These are phyloP conservation scores for Drosophila nikananu DNA, from an alignment of 1,140 invertebrate species.

Conservation along the genomic window DNA sequence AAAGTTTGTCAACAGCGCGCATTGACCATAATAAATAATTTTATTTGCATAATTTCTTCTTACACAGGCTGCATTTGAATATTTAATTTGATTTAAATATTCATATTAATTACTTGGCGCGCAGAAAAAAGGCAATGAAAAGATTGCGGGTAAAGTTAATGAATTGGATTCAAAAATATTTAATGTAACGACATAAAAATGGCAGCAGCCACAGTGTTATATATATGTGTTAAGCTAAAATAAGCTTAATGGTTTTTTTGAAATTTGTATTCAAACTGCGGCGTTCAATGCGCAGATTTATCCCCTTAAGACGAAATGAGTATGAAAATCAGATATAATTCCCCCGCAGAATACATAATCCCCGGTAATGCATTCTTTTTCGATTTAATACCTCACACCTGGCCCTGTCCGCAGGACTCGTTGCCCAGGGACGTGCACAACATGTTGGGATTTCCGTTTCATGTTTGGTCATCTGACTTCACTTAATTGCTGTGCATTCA, in stretches of 20 bases:
- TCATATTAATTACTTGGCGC: constrained; percentile 32
- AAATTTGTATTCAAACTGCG: background rate
- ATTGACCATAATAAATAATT: constrained; percentile 46
- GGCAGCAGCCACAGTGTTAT: background rate
- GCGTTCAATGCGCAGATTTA: background rate
- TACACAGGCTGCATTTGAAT: constrained; percentile 14
- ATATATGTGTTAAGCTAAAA: background rate
- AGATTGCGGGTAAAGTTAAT: constrained; percentile 27
- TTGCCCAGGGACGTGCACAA: constrained; percentile 34
- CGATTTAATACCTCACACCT: constrained; percentile 26
- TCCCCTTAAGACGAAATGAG: constrained; percentile 9
- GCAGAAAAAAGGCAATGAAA: constrained; percentile 20
- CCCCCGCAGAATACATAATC: constrained; percentile 21
- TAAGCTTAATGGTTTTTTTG: constrained; percentile 8
- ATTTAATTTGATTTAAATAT: constrained; percentile 31
- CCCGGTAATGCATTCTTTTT: constrained; percentile 30
- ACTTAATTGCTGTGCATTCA: constrained; percentile 51
- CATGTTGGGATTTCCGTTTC: constrained; percentile 56
- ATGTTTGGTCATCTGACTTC: constrained; percentile 55
- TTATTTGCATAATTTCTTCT: constrained; percentile 34
- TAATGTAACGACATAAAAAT: background rate
- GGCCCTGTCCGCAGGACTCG: constrained; percentile 14
- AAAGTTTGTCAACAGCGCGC: constrained; percentile 32
- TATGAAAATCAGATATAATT: constrained; percentile 11
- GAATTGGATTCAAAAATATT: constrained; percentile 18